Evolutionary conservation across 2,888 invertebrate genomes (phyloP).

Genomic region (Strigamia crassipes): DNA sequence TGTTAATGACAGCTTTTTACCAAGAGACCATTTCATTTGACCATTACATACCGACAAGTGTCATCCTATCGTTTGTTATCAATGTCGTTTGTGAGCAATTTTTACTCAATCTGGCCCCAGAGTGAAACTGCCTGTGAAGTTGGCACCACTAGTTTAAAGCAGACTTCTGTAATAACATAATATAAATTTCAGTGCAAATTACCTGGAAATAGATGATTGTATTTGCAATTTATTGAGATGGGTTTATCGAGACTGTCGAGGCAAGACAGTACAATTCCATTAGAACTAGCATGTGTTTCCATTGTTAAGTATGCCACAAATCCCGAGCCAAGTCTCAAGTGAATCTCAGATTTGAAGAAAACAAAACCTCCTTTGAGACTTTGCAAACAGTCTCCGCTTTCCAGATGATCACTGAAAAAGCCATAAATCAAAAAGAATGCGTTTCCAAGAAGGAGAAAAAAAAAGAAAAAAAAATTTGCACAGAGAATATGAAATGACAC

Average conservation of each 20-base stretch:
- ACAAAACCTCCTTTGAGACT: neutral
- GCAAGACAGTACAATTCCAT: neutral
- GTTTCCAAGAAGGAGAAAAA: neutral
- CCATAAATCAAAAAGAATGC: neutral
- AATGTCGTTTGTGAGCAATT: too few species aligned
- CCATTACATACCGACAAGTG: too few species aligned
- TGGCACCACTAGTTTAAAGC: too few species aligned
- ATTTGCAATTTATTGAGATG: neutral
- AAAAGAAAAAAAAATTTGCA: neutral
- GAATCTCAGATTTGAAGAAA: neutral
- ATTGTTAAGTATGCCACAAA: neutral
- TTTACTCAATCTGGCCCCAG: too few species aligned
- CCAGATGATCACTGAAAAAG: neutral
- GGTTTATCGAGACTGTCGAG: neutral
- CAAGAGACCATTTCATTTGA: too few species aligned
- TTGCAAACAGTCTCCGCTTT: neutral
- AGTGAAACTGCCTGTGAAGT: too few species aligned
- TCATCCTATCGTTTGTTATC: too few species aligned
- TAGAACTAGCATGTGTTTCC: neutral
- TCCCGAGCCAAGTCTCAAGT: neutral
- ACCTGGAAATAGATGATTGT: neutral
- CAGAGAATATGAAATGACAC: neutral
- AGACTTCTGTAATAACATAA: too few species aligned
- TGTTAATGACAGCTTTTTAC: too few species aligned
- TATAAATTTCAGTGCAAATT: neutral